Percentiles rank a stretch among this genome's conserved stretches.
Conservation (phyloP, 1,140 invertebrate species). For the Mya arenaria region DNA sequence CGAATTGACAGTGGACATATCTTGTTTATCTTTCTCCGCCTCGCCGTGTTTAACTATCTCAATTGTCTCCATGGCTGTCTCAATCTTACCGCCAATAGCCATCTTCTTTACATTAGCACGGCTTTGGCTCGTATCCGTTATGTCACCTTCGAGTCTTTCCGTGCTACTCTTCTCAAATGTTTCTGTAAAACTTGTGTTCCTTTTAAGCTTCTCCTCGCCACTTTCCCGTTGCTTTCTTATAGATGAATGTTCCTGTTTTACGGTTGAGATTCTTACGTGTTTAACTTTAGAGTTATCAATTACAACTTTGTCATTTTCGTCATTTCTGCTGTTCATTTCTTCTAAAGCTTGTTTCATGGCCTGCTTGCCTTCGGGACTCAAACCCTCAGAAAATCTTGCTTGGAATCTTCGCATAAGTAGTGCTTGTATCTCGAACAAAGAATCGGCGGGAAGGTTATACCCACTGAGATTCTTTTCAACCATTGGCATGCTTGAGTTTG, state of each 20-base stretch:
- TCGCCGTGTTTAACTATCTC: slow-evolving; percentile 60
- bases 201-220: slow-evolving; percentile 12
- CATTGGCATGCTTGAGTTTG: too few species aligned
- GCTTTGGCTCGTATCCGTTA: slow-evolving; percentile 43
- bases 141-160: slow-evolving; percentile 53
- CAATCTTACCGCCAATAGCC: slow-evolving; percentile 57
- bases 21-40: too few species aligned
- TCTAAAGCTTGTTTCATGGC: slow-evolving; percentile 53
- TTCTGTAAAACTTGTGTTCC: slow-evolving; percentile 20
- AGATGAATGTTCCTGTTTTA: not conserved
- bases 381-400: slow-evolving; percentile 46
- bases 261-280: not conserved
- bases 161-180: not conserved
- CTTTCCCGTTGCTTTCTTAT: not conserved
- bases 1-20: slow-evolving; percentile 36
- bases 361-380: slow-evolving; percentile 54
- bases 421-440: slow-evolving; percentile 40
- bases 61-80: slow-evolving; percentile 61
- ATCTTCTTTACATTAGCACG: slow-evolving; percentile 30
- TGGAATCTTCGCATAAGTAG: slow-evolving; percentile 32
- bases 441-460: slow-evolving; percentile 48
- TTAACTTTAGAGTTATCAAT: not conserved
- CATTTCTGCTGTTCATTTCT: too few species aligned
- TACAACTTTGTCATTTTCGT: slow-evolving; percentile 1
- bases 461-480: slow-evolving; percentile 44